Evolutionary conservation across 2,888 invertebrate species (phyloP).

Genomic region (Rugalucina vietnamica): DNA sequence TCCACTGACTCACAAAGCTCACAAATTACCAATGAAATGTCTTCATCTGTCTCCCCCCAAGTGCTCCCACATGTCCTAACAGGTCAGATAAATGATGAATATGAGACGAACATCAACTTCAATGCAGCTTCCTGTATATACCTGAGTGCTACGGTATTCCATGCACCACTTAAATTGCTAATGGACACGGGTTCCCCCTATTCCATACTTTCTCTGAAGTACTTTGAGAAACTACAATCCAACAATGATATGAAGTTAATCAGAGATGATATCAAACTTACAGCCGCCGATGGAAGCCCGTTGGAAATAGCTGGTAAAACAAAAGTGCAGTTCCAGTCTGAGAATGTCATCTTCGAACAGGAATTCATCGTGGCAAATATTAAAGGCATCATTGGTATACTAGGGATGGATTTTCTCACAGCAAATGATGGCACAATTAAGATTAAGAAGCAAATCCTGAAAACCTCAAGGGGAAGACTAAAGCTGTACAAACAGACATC

Average conservation of each 20-base stretch:
- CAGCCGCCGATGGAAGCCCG: not conserved
- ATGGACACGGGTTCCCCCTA: not conserved
- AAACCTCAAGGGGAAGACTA: not conserved
- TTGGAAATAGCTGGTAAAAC: not conserved
- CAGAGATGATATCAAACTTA: not conserved
- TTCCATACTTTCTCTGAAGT: not conserved
- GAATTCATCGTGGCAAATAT: not conserved
- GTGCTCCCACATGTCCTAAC: not conserved
- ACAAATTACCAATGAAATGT: too few species aligned
- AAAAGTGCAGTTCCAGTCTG: not conserved
- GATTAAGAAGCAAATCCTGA: not conserved
- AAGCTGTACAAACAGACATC: not conserved
- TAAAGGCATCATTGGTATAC: not conserved
- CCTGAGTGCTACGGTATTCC: not conserved
- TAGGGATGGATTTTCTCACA: conserved; percentile 3
- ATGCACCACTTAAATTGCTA: not conserved
- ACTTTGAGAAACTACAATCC: not conserved
- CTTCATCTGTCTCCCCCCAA: too few species aligned
- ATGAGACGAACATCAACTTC: not conserved
- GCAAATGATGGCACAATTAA: conserved; percentile 5
- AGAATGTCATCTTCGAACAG: not conserved
- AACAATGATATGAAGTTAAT: not conserved
- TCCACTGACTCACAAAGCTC: too few species aligned
- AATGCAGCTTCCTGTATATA: not conserved
- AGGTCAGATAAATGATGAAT: not conserved